Evolutionary conservation across 2,888 invertebrate genomes (phyloP), one percentile per base, ranked within the genome.

Genomic region (Bombylius major): DNA sequence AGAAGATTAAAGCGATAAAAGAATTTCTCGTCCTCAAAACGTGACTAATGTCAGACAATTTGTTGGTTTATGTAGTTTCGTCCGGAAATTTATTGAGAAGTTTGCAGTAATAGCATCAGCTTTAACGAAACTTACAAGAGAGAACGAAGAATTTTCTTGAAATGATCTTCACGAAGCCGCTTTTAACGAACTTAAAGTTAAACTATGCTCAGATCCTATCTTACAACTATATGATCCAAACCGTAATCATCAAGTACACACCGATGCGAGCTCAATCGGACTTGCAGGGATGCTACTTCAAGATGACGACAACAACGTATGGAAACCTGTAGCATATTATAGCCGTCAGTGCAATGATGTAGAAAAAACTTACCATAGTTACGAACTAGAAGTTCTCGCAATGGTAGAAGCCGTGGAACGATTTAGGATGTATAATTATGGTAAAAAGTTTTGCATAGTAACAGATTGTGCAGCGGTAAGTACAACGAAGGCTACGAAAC

Each of bases 371-470:
- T 72, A 69, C 55, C 66, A 67, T 23, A 67, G 66, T 1, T 67
- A 70, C 33, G 73, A 76, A 36, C 55, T 71, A 33, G 75, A 72
- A 58, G 65, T 65, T 0, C 58, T 75, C 8, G 72, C 73, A 0
- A 65, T 67, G 39, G 68, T 63, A 0, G 64, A 61, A 47, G 62
- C 66, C 0, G 55, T 71, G 33, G 56, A 62, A 33, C 62, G 68
- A 53, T 71, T 73, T 58, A 57, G 71, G 44, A 62, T 65, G 0
- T 73, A 71, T 49, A 47, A 73, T 1, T 58, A 67, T 9, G 70
- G 70, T 3, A 61, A 55, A 14, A 33, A 36, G 1, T 67, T 70
- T 48, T 58, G 53, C 2, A 62, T 72, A 8, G 54, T 67, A 4
- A 71, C 70, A 0, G 70, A 74, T 58, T 68, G 69, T 59, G 64